Percentiles rank a stretch among this genome's conserved stretches.
Conservation (phyloP, 2,888 invertebrate species). For the Drosophila fulvimacula region DNA sequence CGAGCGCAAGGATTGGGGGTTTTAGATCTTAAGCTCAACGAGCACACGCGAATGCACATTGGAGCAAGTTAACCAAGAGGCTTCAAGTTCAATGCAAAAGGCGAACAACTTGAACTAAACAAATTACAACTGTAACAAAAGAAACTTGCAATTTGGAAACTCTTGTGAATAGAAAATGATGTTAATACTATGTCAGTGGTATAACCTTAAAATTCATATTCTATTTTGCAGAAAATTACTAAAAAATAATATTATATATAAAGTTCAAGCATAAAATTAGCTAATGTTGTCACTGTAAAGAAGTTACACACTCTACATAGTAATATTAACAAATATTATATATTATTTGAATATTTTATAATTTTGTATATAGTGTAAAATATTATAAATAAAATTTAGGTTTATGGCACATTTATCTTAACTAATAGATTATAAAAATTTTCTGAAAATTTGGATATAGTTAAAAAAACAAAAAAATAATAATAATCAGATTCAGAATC, state of each 20-base stretch:
- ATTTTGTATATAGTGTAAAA: too few relatives aligned
- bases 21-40: constrained; percentile 8
- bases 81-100: neutral
- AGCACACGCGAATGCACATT: constrained; percentile 23
- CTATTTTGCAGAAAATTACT: too few relatives aligned
- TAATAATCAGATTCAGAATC: neutral
- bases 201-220: too few relatives aligned
- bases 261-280: too few relatives aligned
- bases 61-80: neutral
- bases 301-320: too few relatives aligned
- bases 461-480: neutral
- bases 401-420: neutral
- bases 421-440: neutral
- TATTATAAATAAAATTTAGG: too few relatives aligned
- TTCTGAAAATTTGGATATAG: neutral
- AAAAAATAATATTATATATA: too few relatives aligned
- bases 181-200: too few relatives aligned
- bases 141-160: too few relatives aligned
- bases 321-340: too few relatives aligned
- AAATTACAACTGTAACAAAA: neutral
- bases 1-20: constrained; percentile 10
- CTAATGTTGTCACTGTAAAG: too few relatives aligned
- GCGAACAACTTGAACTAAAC: neutral
- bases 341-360: too few relatives aligned
- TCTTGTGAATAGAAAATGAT: neutral